A percentile compares a stretch with the other conserved stretches of the same genome.
Evolutionary conservation across 2,113 vertebrate species (phyloP).

Genomic region (Bubo blakistoni): DNA sequence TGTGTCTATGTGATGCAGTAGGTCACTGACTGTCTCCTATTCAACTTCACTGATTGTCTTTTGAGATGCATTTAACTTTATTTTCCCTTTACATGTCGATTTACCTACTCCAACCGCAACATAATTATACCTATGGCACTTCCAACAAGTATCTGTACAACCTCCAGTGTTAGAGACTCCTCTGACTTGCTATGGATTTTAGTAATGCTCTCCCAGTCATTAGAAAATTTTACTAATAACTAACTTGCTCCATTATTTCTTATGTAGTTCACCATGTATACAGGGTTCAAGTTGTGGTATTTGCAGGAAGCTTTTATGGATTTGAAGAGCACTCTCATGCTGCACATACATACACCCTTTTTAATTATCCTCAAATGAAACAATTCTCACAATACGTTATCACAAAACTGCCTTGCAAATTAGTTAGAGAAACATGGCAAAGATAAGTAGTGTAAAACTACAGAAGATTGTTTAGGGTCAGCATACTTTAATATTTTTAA

Average conservation of each 20-base stretch:
- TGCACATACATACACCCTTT: accelerated
- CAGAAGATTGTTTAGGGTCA: neutral
- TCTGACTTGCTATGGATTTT: neutral
- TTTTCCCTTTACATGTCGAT: neutral
- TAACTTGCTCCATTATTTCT: neutral
- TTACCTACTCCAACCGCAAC: neutral
- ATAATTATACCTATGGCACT: neutral
- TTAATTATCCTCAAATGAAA: neutral
- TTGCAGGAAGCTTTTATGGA: neutral
- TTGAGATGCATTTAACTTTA: neutral
- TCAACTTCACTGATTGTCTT: neutral
- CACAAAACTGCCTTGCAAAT: neutral
- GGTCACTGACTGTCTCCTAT: too few species aligned
- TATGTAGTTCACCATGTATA: neutral
- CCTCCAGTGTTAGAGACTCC: neutral
- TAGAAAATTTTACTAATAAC: neutral
- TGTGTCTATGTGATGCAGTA: too few species aligned
- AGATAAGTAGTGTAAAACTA: neutral
- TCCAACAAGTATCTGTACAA: neutral
- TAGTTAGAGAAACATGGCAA: neutral
- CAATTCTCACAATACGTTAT: neutral
- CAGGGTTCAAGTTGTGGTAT: neutral
- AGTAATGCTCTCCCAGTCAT: neutral
- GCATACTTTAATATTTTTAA: neutral
- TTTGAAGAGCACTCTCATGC: neutral